Evolutionary conservation across 2,888 invertebrate species (phyloP).

Genomic region (Seira sanloemensis): DNA sequence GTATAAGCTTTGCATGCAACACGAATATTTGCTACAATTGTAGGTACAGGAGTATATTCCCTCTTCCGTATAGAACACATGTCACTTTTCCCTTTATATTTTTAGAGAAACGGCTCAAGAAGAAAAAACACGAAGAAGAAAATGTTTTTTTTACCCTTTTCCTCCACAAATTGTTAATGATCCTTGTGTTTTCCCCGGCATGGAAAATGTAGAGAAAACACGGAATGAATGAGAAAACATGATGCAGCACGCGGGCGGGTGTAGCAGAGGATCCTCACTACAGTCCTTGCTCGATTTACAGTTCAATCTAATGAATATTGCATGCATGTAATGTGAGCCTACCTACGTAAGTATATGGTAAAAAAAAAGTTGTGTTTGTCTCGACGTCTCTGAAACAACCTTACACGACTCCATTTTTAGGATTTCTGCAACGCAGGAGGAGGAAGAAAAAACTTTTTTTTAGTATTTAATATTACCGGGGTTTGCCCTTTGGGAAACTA

Average conservation of each 20-base stretch:
- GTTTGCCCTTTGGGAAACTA: slow-evolving; percentile 55
- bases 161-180: slow-evolving; percentile 55
- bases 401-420: no score
- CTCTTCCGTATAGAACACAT: not conserved
- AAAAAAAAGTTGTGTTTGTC: not conserved
- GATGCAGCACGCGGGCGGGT: not conserved
- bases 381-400: not conserved
- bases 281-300: slow-evolving; percentile 11
- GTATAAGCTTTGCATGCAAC: not conserved
- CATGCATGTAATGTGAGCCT: not conserved
- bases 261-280: not conserved
- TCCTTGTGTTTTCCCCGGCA: slow-evolving; percentile 2
- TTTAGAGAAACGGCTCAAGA: no score
- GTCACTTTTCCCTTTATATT: slow-evolving; percentile 21
- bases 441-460: not conserved
- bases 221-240: no score
- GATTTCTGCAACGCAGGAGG: not conserved
- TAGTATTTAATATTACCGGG: slow-evolving; percentile 51
- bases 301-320: slow-evolving; percentile 35
- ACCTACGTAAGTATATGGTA: not conserved
- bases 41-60: not conserved
- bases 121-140: not conserved
- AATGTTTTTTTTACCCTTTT: slow-evolving; percentile 1
- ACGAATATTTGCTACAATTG: no score
- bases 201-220: not conserved